Conservation (phyloP, 2,888 invertebrate genomes). For the Cataglyphis livida region DNA sequence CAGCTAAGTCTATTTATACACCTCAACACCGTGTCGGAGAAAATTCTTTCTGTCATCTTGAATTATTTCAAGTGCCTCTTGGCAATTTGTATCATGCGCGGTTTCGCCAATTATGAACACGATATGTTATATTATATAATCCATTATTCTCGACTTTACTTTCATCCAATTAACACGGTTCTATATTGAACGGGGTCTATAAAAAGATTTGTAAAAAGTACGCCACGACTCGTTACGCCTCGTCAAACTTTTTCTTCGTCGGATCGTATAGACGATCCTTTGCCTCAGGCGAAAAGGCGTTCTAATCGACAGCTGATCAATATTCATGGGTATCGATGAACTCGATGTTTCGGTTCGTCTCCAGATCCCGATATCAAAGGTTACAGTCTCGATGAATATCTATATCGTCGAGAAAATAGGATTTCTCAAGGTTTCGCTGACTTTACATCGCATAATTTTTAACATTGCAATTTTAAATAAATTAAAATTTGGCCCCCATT, state of each 20-base stretch:
- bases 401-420: constrained; percentile 60
- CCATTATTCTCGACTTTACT: constrained; percentile 11
- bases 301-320: constrained; percentile 70
- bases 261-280: constrained; percentile 32
- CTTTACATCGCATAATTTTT: constrained; percentile 66
- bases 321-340: constrained; percentile 64
- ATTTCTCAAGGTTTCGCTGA: constrained; percentile 50
- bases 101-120: constrained; percentile 3
- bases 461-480: constrained; percentile 50
- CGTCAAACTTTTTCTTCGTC: constrained; percentile 47
- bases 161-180: constrained; percentile 31
- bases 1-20: constrained; percentile 24
- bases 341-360: constrained; percentile 67
- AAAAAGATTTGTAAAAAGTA: constrained; percentile 39
- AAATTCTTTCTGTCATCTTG: not conserved
- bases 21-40: not conserved
- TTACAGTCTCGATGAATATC: constrained; percentile 59
- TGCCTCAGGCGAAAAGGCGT: constrained; percentile 54
- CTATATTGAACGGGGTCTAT: not conserved
- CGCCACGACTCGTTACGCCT: constrained; percentile 29
- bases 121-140: constrained; percentile 13
- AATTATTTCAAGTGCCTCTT: constrained; percentile 9
- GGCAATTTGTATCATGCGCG: not conserved
- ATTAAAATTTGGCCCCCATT: not conserved
- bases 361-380: constrained; percentile 64